A percentile compares a stretch with the other conserved stretches of the same genome.
These are phyloP conservation scores for Drosophila borealis DNA, from an alignment of 2,888 invertebrate genomes.

Conservation along the genomic window DNA sequence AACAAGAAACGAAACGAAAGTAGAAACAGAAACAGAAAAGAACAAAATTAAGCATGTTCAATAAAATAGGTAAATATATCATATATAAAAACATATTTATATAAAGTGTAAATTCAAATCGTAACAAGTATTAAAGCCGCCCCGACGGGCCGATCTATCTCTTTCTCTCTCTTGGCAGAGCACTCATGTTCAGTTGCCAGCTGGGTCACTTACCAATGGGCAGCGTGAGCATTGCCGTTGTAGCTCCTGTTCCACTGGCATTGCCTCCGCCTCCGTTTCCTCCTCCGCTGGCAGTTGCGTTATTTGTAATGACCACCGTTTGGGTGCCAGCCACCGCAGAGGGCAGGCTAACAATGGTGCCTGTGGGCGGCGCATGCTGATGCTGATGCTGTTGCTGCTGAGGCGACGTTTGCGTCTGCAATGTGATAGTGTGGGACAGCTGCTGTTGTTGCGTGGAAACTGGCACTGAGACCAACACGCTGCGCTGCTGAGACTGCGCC, in stretches of 20 bases:
- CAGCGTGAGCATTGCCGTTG: conserved; percentile 87
- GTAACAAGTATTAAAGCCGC: conserved; percentile 8
- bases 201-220: conserved; percentile 86
- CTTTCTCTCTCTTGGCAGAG: neutral
- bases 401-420: conserved; percentile 81
- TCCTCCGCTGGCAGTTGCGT: conserved; percentile 43
- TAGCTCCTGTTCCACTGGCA: conserved; percentile 53
- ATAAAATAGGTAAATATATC: conserved; percentile 52
- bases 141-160: neutral
- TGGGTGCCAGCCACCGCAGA: conserved; percentile 82
- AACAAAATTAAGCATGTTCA: conserved; percentile 77
- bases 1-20: conserved; percentile 67
- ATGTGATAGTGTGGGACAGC: conserved; percentile 81
- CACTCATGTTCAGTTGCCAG: conserved; percentile 5
- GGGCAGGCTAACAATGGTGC: conserved; percentile 86
- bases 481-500: conserved; percentile 85
- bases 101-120: conserved; percentile 21
- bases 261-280: conserved; percentile 37
- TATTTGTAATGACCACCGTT: conserved; percentile 84
- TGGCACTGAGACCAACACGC: conserved; percentile 89
- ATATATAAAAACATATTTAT: conserved; percentile 39
- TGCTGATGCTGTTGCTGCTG: conserved; percentile 78
- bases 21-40: conserved; percentile 73
- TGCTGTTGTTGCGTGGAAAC: conserved; percentile 85
- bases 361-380: conserved; percentile 83